A percentile compares a stretch with the other conserved stretches of the same genome.
phyloP scores from a whole-genome alignment of 2,113 vertebrate species.

The Corythornis vintsioides region DNA sequence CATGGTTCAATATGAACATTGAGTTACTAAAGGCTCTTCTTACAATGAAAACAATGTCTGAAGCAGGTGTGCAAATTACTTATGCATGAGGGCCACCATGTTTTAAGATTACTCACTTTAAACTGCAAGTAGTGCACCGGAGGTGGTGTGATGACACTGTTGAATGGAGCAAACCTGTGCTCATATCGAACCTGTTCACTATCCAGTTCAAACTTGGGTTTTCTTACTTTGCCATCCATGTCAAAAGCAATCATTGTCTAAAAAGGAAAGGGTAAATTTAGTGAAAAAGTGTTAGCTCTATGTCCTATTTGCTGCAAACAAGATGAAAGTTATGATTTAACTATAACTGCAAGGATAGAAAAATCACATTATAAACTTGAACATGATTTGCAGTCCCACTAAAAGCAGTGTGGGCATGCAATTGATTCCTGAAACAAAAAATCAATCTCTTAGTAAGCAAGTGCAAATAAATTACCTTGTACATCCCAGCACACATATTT shows the following conservation, averaged over 20 bases:
- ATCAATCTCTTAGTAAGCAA: neutral
- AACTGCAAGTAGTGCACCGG: constrained; percentile 98
- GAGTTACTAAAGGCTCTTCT: neutral
- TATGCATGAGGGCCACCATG: rapidly evolving
- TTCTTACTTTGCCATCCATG: constrained; percentile 97
- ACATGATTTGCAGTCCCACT: neutral
- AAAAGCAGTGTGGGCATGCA: neutral
- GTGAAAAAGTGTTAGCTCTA: neutral
- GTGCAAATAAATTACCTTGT: constrained; percentile 83
- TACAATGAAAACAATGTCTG: neutral
- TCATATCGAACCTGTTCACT: constrained; percentile 98
- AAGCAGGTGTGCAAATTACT: neutral
- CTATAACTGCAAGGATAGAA: neutral
- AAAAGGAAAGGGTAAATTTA: neutral
- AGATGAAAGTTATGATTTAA: neutral
- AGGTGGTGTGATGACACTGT: constrained; percentile 96
- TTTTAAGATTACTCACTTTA: constrained; percentile 81
- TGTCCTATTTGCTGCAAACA: neutral
- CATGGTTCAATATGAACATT: neutral
- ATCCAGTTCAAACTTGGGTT: constrained; percentile 97
- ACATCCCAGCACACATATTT: constrained; percentile 99
- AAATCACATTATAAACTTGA: neutral
- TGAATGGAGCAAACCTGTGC: constrained; percentile 98
- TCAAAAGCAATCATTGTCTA: constrained; percentile 99
- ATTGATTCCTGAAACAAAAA: neutral